Percentiles rank a stretch among this genome's conserved stretches.
phyloP scores from a whole-genome alignment of 2,113 vertebrate species.

The Girardinichthys multiradiatus region DNA sequence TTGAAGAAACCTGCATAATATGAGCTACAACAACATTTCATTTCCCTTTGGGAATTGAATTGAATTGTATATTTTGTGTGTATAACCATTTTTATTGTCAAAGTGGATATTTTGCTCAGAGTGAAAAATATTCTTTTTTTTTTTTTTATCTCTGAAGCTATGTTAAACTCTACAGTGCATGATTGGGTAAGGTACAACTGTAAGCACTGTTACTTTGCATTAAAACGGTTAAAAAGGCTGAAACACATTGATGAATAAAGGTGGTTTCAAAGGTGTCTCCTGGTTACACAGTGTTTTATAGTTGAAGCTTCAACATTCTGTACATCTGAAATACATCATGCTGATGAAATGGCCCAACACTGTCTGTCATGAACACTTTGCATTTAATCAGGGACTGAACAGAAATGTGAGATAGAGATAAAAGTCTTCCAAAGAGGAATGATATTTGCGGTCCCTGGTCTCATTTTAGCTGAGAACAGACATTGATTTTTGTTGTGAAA shows the following conservation, averaged over 20 bases:
- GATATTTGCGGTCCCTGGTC: slow-evolving; percentile 16
- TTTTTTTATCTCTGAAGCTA: not conserved
- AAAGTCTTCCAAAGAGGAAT: slow-evolving; percentile 24
- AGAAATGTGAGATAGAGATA: slow-evolving; percentile 40
- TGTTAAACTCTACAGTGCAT: not conserved
- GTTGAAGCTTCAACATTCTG: slow-evolving; percentile 40
- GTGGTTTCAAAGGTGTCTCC: slow-evolving; percentile 10
- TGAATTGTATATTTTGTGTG: not conserved
- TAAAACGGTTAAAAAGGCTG: not conserved
- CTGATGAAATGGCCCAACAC: slow-evolving; percentile 70
- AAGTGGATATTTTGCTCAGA: not conserved
- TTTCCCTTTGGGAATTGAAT: too few species aligned
- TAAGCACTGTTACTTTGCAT: not conserved
- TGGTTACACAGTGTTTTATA: slow-evolving; percentile 19
- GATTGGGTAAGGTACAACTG: not conserved
- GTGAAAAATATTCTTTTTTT: too few species aligned
- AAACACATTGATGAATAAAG: not conserved
- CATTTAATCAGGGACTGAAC: slow-evolving; percentile 47
- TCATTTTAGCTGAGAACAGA: slow-evolving; percentile 25
- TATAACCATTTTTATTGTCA: not conserved
- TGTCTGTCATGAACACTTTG: slow-evolving; percentile 58
- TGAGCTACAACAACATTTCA: too few species aligned
- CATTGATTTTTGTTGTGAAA: slow-evolving; percentile 52
- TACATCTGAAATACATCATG: slow-evolving; percentile 47
- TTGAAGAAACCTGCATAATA: too few species aligned